Percentiles rank a stretch among this genome's conserved stretches.
Evolutionary conservation across 2,113 vertebrate species (phyloP).

Genomic region (Gallinago paraguaiae): DNA sequence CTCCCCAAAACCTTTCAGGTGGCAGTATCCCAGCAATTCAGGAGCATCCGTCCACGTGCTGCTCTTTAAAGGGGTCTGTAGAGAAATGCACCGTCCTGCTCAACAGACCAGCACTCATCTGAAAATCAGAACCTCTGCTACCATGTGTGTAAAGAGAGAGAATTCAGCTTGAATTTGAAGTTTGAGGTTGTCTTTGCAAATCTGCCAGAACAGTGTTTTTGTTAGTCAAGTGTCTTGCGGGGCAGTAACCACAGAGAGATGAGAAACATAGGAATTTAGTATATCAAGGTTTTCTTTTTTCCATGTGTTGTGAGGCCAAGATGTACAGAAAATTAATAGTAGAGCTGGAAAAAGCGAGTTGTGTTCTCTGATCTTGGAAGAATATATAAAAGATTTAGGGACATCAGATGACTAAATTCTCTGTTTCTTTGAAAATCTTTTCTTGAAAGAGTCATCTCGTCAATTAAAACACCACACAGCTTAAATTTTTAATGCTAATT

Average conservation of each 20-base stretch:
- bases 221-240: background rate
- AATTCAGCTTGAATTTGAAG: background rate
- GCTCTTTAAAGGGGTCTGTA: background rate
- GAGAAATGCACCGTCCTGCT: background rate
- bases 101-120: background rate
- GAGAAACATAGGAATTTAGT: background rate
- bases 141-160: background rate
- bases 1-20: background rate
- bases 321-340: background rate
- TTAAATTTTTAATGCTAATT: background rate
- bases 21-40: background rate
- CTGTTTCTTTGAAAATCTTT: background rate
- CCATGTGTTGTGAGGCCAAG: background rate
- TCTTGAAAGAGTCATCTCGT: background rate
- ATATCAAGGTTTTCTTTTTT: background rate
- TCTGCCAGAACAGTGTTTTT: background rate
- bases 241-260: background rate
- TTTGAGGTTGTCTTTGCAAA: background rate
- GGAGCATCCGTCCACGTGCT: background rate
- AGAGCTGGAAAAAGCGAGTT: background rate
- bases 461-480: background rate
- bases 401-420: background rate
- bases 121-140: background rate
- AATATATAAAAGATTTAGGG: background rate
- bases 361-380: background rate